Conservation (phyloP, 2,113 vertebrate genomes). For the Bungarus multicinctus region DNA sequence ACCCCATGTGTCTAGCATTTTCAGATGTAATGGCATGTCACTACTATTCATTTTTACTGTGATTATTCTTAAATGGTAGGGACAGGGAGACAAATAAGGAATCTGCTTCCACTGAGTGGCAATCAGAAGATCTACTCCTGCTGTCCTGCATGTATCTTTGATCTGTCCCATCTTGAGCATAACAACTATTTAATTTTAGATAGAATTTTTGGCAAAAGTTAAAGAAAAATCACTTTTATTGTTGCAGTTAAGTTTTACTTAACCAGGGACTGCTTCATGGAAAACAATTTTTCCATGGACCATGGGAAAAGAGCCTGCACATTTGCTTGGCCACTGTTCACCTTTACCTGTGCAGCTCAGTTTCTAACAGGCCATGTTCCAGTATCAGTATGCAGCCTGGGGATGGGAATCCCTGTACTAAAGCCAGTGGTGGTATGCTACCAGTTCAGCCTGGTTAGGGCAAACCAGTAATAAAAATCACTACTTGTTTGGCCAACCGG, state of each 20-base stretch:
- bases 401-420: neutral
- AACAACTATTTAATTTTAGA: slow-evolving; percentile 25
- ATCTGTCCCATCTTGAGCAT: slow-evolving; percentile 41
- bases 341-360: too few species aligned
- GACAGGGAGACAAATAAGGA: slow-evolving; percentile 22
- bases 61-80: slow-evolving; percentile 40
- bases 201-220: slow-evolving; percentile 38
- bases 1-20: slow-evolving; percentile 33
- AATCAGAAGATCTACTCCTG: slow-evolving; percentile 39
- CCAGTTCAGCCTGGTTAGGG: too few species aligned
- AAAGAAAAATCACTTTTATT: slow-evolving; percentile 19
- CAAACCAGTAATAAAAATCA: too few species aligned
- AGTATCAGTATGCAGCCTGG: too few species aligned
- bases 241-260: slow-evolving; percentile 26
- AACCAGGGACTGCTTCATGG: neutral
- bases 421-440: neutral
- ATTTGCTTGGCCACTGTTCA: too few species aligned
- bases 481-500: too few species aligned
- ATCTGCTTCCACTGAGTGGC: slow-evolving; percentile 24
- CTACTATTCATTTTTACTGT: slow-evolving; percentile 12
- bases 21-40: slow-evolving; percentile 30
- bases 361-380: too few species aligned
- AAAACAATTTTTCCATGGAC: too few species aligned
- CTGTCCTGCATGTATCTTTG: slow-evolving; percentile 29
- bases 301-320: too few species aligned